phyloP scores from a whole-genome alignment of 2,888 invertebrate genomes.

The Dermolepida albohirtum region DNA sequence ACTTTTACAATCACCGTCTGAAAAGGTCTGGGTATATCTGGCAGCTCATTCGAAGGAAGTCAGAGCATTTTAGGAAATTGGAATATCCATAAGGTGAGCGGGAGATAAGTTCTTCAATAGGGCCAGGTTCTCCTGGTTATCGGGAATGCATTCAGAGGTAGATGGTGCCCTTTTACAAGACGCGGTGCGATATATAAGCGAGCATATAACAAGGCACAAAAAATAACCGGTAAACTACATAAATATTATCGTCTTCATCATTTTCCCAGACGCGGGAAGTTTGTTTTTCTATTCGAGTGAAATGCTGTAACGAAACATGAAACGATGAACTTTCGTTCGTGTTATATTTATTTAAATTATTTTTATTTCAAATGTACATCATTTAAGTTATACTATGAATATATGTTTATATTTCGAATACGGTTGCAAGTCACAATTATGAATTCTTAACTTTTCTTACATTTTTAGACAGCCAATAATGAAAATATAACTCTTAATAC shows the following conservation, averaged over 20 bases:
- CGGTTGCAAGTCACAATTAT: too few species aligned
- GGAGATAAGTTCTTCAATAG: conserved; percentile 56
- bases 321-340: neutral
- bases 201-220: conserved; percentile 28
- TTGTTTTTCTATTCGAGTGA: neutral
- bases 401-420: too few species aligned
- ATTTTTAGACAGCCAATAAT: too few species aligned
- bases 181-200: conserved; percentile 30
- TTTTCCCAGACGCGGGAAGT: conserved; percentile 1
- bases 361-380: neutral
- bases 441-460: too few species aligned
- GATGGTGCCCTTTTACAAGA: conserved; percentile 46
- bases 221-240: conserved; percentile 27
- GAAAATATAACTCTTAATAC: too few species aligned
- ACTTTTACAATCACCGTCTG: conserved; percentile 16
- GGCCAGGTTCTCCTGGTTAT: conserved; percentile 44
- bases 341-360: too few species aligned
- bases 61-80: conserved; percentile 60
- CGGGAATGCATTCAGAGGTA: conserved; percentile 46
- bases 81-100: conserved; percentile 60
- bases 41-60: conserved; percentile 49
- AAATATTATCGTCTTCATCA: conserved; percentile 29
- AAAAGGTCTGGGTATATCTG: conserved; percentile 23
- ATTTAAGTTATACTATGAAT: too few species aligned
- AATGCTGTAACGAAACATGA: neutral